A percentile compares a stretch with the other conserved stretches of the same genome.
Evolutionary conservation across 1,140 invertebrate species (phyloP).

Genomic region (Sarcophaga peregrina): DNA sequence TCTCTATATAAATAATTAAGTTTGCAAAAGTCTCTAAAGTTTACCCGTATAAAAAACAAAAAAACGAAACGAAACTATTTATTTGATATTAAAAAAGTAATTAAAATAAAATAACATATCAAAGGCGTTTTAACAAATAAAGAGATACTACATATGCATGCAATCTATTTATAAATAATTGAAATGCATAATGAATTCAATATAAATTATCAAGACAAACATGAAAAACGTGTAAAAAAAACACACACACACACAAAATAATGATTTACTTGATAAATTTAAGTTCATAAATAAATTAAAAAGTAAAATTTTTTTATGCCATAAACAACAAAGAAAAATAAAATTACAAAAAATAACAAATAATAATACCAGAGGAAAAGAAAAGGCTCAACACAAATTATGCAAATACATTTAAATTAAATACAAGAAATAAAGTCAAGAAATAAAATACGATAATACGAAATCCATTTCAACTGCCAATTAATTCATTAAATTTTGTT

Average conservation of each 20-base stretch:
- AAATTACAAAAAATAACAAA: background rate
- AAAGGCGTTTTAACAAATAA: background rate
- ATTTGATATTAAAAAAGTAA: background rate
- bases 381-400: slow-evolving; percentile 23
- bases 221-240: background rate
- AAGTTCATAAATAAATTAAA: background rate
- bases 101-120: background rate
- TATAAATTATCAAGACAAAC: background rate
- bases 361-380: background rate
- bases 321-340: background rate
- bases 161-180: background rate
- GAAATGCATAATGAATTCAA: background rate
- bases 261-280: background rate
- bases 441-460: background rate
- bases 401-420: slow-evolving; percentile 34
- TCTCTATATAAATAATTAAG: background rate
- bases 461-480: slow-evolving; percentile 40
- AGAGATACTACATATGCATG: background rate
- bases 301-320: slow-evolving; percentile 18
- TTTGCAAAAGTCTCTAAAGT: background rate
- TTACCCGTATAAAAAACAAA: background rate
- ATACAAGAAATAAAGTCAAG: slow-evolving; percentile 32
- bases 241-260: background rate
- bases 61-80: too few relatives aligned
- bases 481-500: slow-evolving; percentile 39